These are phyloP conservation scores for Lepilemur ruficaudatus DNA, from an alignment of 2,797 vertebrate species.

Conservation along the genomic window DNA sequence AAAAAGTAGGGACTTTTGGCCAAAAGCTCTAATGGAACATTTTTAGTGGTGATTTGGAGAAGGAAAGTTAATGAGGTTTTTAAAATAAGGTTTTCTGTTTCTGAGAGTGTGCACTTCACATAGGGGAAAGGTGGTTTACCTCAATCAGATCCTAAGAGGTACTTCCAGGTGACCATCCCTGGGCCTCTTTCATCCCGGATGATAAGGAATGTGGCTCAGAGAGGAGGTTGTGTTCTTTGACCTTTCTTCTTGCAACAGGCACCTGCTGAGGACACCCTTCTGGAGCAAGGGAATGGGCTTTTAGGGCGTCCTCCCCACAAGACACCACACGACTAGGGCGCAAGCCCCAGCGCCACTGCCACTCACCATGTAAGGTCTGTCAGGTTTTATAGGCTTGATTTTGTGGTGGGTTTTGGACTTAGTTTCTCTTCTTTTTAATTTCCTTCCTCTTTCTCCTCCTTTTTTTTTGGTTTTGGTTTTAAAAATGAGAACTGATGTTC, in stretches of 20 bases:
- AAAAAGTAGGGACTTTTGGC: constrained; percentile 51
- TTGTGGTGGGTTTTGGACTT: constrained; percentile 42
- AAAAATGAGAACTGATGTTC: constrained; percentile 28
- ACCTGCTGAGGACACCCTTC: neutral
- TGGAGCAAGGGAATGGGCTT: neutral
- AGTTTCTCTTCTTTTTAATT: neutral
- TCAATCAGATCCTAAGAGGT: neutral
- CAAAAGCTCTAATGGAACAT: constrained; percentile 34
- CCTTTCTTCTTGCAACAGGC: neutral
- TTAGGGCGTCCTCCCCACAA: neutral
- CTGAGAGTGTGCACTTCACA: neutral
- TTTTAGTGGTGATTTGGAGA: constrained; percentile 45
- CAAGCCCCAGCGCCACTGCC: neutral
- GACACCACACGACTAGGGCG: neutral
- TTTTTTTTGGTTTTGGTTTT: constrained; percentile 23
- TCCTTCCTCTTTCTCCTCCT: neutral
- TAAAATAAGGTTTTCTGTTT: constrained; percentile 29
- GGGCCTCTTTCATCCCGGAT: neutral
- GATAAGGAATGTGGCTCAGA: neutral
- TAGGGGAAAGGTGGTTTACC: neutral
- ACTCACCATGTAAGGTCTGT: neutral
- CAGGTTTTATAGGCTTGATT: constrained; percentile 39
- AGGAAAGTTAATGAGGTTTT: constrained; percentile 52
- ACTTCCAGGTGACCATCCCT: neutral
- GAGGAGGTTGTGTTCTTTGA: neutral